A percentile compares a stretch with the other conserved stretches of the same genome.
phyloP scores from a whole-genome alignment of 2,797 vertebrate species.

The Sciurus vulgaris region DNA sequence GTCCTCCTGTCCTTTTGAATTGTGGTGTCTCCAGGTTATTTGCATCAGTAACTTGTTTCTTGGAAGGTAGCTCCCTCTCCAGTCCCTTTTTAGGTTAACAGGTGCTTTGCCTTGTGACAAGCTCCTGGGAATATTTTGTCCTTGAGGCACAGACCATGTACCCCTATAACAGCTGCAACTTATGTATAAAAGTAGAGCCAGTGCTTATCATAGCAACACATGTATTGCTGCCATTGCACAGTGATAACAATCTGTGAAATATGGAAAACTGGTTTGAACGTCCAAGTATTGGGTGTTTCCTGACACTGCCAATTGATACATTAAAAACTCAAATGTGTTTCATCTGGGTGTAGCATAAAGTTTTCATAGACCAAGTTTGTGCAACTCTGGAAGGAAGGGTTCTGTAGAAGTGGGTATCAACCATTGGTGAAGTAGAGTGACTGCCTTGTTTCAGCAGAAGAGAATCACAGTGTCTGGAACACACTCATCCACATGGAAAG shows the following conservation, averaged over 20 bases:
- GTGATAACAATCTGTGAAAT: background rate
- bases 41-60: background rate
- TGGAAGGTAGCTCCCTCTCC: background rate
- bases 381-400: background rate
- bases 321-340: background rate
- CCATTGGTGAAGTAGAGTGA: background rate
- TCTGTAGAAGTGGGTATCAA: background rate
- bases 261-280: background rate
- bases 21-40: no score
- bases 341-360: background rate
- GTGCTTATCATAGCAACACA: background rate
- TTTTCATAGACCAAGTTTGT: background rate
- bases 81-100: background rate
- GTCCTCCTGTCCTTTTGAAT: background rate
- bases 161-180: background rate
- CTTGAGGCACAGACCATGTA: background rate
- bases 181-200: background rate
- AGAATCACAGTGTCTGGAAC: background rate
- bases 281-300: background rate
- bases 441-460: background rate
- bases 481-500: background rate
- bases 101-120: background rate
- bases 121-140: background rate
- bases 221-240: background rate
- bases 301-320: background rate